Conservation (phyloP, 2,113 vertebrate species). For the Sphaerodactylus townsendi region DNA sequence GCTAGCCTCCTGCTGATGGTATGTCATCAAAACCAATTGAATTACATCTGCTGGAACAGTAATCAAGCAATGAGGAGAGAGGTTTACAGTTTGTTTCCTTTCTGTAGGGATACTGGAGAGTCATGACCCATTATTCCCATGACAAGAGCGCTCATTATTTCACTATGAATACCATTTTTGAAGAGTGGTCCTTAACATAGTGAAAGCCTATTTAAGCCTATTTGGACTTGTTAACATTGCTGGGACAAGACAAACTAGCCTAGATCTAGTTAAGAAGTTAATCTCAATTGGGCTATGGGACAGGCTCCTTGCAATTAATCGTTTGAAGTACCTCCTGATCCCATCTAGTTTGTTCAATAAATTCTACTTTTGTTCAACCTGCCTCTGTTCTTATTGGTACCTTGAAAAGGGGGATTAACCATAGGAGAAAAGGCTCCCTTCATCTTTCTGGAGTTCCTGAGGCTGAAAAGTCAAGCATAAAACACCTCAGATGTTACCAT, state of each 20-base stretch:
- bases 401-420: too few species aligned
- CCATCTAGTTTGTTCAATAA: too few species aligned
- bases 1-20: slow-evolving; percentile 9
- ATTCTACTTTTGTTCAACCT: too few species aligned
- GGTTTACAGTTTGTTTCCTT: not conserved
- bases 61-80: slow-evolving; percentile 41
- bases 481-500: too few species aligned
- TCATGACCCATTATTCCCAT: not conserved
- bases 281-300: not conserved
- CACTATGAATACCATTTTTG: not conserved
- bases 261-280: not conserved
- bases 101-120: not conserved
- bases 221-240: not conserved
- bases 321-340: too few species aligned
- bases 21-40: slow-evolving; percentile 26
- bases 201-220: not conserved
- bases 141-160: not conserved
- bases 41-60: slow-evolving; percentile 28
- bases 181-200: not conserved
- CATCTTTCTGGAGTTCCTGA: too few species aligned
- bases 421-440: too few species aligned
- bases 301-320: too few species aligned
- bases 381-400: too few species aligned
- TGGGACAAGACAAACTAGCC: not conserved
- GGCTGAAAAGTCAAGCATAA: too few species aligned